These are phyloP conservation scores for Idris sp. DNA, from an alignment of 1,140 invertebrate species.

Conservation along the genomic window DNA sequence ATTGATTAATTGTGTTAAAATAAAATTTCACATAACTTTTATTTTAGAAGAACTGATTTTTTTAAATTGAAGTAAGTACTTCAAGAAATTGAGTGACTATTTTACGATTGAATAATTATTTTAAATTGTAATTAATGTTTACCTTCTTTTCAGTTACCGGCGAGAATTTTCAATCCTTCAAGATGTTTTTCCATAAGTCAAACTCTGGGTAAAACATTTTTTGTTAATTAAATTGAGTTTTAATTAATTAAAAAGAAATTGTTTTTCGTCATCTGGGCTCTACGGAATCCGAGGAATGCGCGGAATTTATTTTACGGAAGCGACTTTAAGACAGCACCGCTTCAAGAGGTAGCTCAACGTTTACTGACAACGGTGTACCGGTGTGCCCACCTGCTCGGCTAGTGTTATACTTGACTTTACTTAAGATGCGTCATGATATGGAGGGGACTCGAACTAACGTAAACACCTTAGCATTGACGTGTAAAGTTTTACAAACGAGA, in stretches of 20 bases:
- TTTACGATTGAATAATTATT: too few relatives aligned
- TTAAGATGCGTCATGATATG: conserved; percentile 70
- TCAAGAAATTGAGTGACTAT: too few relatives aligned
- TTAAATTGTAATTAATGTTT: too few relatives aligned
- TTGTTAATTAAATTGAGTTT: too few relatives aligned
- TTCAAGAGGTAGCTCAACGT: conserved; percentile 69
- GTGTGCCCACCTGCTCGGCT: conserved; percentile 72
- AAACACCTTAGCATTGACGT: conserved; percentile 50
- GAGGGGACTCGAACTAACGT: conserved; percentile 55
- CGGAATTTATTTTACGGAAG: conserved; percentile 59
- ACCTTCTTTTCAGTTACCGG: too few relatives aligned
- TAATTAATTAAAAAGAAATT: conserved; percentile 3
- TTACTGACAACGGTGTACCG: conserved; percentile 73
- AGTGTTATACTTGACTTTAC: conserved; percentile 71
- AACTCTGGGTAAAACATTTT: too few relatives aligned
- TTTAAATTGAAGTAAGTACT: too few relatives aligned
- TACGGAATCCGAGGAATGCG: conserved; percentile 37
- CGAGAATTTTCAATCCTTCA: too few relatives aligned
- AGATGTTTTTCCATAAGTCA: conserved; percentile 10
- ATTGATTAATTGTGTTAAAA: too few relatives aligned
- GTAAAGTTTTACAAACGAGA: conserved; percentile 35
- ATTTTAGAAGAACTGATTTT: too few relatives aligned
- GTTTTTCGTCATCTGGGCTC: conserved; percentile 22
- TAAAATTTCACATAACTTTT: too few relatives aligned
- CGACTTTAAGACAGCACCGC: conserved; percentile 63